Percentiles rank a stretch among this genome's conserved stretches.
Conservation (phyloP, 2,888 invertebrate species). For the Drepanosiphum platanoidis region DNA sequence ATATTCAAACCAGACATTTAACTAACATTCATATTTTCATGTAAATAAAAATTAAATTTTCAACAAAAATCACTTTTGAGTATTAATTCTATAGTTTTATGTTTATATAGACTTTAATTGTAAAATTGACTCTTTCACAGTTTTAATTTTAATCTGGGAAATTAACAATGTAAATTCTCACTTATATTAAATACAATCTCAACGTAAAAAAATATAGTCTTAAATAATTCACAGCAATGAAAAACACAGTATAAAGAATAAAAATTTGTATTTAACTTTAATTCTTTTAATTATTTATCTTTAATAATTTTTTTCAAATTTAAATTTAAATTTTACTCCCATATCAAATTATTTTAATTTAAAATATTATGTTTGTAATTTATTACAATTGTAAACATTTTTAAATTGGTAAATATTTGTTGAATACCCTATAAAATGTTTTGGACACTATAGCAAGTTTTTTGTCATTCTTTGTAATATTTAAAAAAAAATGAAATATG, state of each 20-base stretch:
- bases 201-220: conserved; percentile 48
- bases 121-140: background rate
- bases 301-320: background rate
- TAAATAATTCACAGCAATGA: conserved; percentile 18
- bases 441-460: background rate
- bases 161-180: background rate
- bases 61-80: background rate
- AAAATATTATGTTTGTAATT: background rate
- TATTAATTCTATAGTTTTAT: background rate
- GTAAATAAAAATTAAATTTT: background rate
- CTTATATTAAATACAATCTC: background rate
- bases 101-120: background rate
- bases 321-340: background rate
- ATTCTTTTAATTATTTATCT: background rate
- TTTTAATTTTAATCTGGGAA: background rate
- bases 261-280: background rate
- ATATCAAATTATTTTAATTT: background rate
- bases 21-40: conserved; percentile 1
- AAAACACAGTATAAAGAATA: conserved; percentile 20
- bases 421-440: background rate
- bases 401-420: background rate
- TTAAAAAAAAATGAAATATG: background rate
- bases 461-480: background rate
- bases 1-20: conserved; percentile 5
- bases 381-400: background rate